Evolutionary conservation across 2,888 invertebrate species (phyloP).

Genomic region (Antheraea yamamai): DNA sequence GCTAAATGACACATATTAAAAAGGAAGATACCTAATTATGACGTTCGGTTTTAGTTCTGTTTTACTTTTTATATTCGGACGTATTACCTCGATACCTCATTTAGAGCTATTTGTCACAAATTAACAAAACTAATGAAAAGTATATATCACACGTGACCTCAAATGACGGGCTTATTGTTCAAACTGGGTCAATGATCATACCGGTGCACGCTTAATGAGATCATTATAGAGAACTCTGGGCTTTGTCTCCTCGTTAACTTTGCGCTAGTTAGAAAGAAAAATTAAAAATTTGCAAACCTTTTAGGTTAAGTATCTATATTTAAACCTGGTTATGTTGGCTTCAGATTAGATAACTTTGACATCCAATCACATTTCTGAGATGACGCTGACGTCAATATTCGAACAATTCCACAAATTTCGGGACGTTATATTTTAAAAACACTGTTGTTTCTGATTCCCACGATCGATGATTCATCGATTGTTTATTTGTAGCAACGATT

Average conservation of each 20-base stretch:
- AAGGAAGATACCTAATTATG: background rate
- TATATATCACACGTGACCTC: constrained; percentile 5
- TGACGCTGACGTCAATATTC: too few relatives aligned
- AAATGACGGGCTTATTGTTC: background rate
- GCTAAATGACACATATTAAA: background rate
- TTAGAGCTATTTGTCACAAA: constrained; percentile 20
- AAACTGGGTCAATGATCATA: constrained; percentile 13
- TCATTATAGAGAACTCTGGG: background rate
- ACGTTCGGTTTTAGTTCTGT: background rate
- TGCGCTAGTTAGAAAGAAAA: background rate
- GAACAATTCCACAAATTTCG: too few relatives aligned
- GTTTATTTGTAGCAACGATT: too few relatives aligned
- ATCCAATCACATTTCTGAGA: too few relatives aligned
- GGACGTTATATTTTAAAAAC: too few relatives aligned
- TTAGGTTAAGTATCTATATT: too few relatives aligned
- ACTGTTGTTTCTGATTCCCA: too few relatives aligned
- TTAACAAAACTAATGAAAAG: constrained; percentile 17
- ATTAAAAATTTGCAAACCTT: background rate
- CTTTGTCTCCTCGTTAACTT: background rate
- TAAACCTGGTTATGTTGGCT: too few relatives aligned
- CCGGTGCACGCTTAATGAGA: background rate
- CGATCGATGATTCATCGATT: too few relatives aligned
- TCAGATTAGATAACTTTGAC: too few relatives aligned
- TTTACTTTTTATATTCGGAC: background rate
- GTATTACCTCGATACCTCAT: background rate